A percentile compares a stretch with the other conserved stretches of the same genome.
phyloP scores from a whole-genome alignment of 2,888 invertebrate genomes.

The Mesoligia furuncula region DNA sequence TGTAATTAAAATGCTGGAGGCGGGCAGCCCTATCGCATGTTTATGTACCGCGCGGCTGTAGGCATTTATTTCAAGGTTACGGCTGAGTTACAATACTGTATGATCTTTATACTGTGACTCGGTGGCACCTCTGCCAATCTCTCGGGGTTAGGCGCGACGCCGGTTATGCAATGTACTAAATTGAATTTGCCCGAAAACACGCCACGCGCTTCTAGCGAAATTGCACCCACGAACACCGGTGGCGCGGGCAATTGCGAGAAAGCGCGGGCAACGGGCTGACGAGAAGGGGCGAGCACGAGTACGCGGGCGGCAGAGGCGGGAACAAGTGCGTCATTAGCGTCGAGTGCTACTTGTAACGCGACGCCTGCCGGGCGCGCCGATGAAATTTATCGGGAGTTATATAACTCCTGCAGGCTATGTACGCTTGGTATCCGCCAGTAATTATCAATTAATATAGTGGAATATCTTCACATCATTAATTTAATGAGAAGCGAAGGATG shows the following conservation, averaged over 20 bases:
- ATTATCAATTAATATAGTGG: conserved; percentile 62
- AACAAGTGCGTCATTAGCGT: conserved; percentile 78
- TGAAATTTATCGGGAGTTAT: conserved; percentile 68
- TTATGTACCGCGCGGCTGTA: too few relatives aligned
- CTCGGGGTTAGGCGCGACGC: conserved; percentile 54
- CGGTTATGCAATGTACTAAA: conserved; percentile 58
- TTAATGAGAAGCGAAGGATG: conserved; percentile 42
- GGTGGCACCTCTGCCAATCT: conserved; percentile 52
- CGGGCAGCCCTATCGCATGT: too few relatives aligned
- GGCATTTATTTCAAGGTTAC: too few relatives aligned
- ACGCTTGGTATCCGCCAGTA: conserved; percentile 55
- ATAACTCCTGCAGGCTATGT: conserved; percentile 58
- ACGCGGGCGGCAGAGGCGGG: conserved; percentile 64
- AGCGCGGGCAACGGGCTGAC: conserved; percentile 61
- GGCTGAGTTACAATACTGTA: too few relatives aligned
- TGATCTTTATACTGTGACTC: too few relatives aligned
- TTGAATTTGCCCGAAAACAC: conserved; percentile 58
- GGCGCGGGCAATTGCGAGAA: conserved; percentile 64
- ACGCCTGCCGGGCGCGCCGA: conserved; percentile 68
- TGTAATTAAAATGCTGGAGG: too few relatives aligned
- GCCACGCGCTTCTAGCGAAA: conserved; percentile 58
- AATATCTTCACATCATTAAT: conserved; percentile 52
- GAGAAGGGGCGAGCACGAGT: conserved; percentile 64
- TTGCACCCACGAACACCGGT: conserved; percentile 57
- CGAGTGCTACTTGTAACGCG: conserved; percentile 73